Evolutionary conservation across 2,888 invertebrate genomes (phyloP).

Genomic region (Hermaeophaga mercurialis): DNA sequence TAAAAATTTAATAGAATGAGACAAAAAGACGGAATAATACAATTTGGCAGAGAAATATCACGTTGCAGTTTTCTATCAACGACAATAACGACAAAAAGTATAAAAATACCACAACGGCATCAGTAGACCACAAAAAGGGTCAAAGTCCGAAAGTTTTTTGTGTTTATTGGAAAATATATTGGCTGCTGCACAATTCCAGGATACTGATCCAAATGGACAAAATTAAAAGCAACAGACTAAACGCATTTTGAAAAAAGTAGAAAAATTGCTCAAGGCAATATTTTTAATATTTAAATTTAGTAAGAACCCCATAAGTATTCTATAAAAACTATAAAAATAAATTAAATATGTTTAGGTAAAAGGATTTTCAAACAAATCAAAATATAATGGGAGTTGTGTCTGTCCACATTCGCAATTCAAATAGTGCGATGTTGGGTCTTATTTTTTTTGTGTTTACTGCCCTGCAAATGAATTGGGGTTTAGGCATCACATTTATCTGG

Average conservation of each 20-base stretch:
- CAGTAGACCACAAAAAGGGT: not conserved
- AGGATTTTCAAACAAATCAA: too few species aligned
- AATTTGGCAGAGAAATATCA: too few species aligned
- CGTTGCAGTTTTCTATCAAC: not conserved
- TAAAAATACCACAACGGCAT: conserved; percentile 5
- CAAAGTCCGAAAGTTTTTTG: not conserved
- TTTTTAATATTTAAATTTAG: too few species aligned
- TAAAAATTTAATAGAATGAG: too few species aligned
- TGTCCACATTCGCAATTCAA: not conserved
- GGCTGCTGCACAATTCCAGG: not conserved
- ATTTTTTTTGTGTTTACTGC: conserved; percentile 5
- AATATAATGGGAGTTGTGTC: not conserved
- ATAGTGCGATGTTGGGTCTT: conserved; percentile 1
- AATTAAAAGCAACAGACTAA: not conserved
- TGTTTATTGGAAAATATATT: conserved; percentile 10
- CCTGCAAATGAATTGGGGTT: conserved; percentile 19
- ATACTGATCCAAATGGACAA: not conserved
- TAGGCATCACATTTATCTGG: conserved; percentile 17
- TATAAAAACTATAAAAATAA: too few species aligned
- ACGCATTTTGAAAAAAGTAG: too few species aligned
- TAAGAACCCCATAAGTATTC: too few species aligned
- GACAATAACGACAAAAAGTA: not conserved
- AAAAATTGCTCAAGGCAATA: too few species aligned
- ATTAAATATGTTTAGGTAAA: too few species aligned
- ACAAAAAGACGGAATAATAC: too few species aligned